phyloP scores from a whole-genome alignment of 2,797 vertebrate species.

The Molothrus aeneus region DNA sequence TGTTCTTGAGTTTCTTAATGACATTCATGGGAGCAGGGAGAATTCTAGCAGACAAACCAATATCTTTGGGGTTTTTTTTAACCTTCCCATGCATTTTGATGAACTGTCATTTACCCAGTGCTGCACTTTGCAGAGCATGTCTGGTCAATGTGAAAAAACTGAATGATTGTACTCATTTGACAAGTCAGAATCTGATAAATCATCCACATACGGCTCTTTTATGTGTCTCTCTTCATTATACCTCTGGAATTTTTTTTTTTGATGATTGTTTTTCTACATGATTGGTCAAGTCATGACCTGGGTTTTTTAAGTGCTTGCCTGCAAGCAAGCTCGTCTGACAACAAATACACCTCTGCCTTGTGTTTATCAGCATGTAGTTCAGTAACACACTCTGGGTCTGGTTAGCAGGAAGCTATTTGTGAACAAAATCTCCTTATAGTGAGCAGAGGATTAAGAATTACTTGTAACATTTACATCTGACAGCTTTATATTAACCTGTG shows the following conservation, averaged over 20 bases:
- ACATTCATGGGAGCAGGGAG: neutral
- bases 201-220: neutral
- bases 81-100: neutral
- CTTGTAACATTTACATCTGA: neutral
- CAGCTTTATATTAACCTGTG: neutral
- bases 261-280: neutral
- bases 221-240: neutral
- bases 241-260: neutral
- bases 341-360: neutral
- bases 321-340: neutral
- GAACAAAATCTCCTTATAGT: neutral
- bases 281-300: neutral
- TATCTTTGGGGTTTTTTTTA: neutral
- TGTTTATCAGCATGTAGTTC: neutral
- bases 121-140: neutral
- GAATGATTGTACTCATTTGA: neutral
- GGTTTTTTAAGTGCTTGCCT: neutral
- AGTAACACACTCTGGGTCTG: neutral
- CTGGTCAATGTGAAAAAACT: neutral
- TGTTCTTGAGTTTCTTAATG: neutral
- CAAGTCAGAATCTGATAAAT: neutral
- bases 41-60: neutral
- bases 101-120: neutral
- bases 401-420: neutral
- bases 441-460: conserved; percentile 14